Conservation (phyloP, 2,797 vertebrate species). For the Myotis vivesi region DNA sequence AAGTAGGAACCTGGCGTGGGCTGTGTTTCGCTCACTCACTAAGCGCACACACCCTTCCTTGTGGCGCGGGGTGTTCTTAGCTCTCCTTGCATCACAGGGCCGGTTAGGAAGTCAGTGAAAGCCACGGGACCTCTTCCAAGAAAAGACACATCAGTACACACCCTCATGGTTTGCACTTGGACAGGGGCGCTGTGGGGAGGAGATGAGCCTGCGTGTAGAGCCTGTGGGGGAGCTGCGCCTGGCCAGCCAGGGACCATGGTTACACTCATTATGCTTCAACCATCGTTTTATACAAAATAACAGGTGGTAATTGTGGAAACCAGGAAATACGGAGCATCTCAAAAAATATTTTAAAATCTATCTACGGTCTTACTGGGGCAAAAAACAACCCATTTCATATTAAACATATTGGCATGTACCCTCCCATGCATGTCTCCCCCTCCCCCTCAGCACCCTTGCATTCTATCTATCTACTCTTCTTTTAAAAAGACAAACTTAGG, state of each 20-base stretch:
- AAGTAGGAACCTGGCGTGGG: rapidly evolving
- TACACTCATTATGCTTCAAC: rapidly evolving
- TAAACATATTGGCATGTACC: rapidly evolving
- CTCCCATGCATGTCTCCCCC: not conserved
- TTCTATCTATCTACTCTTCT: not conserved
- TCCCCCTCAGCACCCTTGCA: rapidly evolving
- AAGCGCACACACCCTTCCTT: not conserved
- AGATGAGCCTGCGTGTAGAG: rapidly evolving
- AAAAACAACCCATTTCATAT: not conserved
- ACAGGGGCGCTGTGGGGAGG: not conserved
- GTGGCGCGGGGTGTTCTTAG: not conserved
- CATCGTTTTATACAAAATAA: not conserved
- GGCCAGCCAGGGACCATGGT: not conserved
- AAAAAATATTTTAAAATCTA: not conserved
- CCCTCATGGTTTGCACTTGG: rapidly evolving
- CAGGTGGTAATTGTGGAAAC: not conserved
- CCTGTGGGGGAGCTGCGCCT: rapidly evolving
- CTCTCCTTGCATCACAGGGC: not conserved
- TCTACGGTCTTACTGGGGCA: rapidly evolving
- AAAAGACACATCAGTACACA: rapidly evolving
- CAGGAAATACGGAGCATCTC: not conserved
- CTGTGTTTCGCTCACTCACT: rapidly evolving
- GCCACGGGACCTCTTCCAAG: not conserved
- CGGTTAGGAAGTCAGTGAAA: not conserved
- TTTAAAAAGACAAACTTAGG: not conserved